Evolutionary conservation across 1,140 invertebrate species (phyloP).

Genomic region (Homalodisca vitripennis): DNA sequence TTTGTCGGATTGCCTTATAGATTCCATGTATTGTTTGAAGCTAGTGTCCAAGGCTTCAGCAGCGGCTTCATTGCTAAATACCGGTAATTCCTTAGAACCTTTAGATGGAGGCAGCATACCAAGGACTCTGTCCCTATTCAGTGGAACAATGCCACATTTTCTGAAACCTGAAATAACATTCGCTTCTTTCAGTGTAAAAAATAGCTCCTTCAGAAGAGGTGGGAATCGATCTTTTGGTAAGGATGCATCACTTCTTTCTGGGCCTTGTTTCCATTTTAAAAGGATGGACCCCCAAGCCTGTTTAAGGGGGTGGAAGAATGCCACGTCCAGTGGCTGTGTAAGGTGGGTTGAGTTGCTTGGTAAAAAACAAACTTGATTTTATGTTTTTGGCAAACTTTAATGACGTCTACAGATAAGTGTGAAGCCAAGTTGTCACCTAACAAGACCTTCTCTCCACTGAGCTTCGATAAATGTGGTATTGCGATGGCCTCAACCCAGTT

Average conservation of each 20-base stretch:
- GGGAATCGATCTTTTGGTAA: constrained; percentile 39
- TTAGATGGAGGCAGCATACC: constrained; percentile 15
- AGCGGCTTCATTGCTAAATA: not conserved
- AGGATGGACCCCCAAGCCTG: constrained; percentile 46
- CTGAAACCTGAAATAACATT: constrained; percentile 41
- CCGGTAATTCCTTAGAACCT: constrained; percentile 16
- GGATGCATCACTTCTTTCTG: constrained; percentile 28
- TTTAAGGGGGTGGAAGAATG: constrained; percentile 47
- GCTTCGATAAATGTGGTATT: constrained; percentile 24
- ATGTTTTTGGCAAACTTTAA: constrained; percentile 44
- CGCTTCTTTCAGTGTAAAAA: constrained; percentile 32
- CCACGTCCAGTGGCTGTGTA: constrained; percentile 49
- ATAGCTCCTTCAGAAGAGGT: constrained; percentile 35
- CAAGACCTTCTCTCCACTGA: constrained; percentile 34
- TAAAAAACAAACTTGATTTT: too few relatives aligned
- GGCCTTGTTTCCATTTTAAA: constrained; percentile 40
- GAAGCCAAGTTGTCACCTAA: constrained; percentile 48
- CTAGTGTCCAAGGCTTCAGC: not conserved
- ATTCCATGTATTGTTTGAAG: not conserved
- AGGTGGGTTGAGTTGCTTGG: too few relatives aligned
- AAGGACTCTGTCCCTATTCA: constrained; percentile 37
- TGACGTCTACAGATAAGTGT: constrained; percentile 44
- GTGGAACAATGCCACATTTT: constrained; percentile 40
- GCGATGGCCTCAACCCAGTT: constrained; percentile 30
- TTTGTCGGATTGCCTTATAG: not conserved